Conservation (phyloP, 2,888 invertebrate species). For the Pegoplata infirma region DNA sequence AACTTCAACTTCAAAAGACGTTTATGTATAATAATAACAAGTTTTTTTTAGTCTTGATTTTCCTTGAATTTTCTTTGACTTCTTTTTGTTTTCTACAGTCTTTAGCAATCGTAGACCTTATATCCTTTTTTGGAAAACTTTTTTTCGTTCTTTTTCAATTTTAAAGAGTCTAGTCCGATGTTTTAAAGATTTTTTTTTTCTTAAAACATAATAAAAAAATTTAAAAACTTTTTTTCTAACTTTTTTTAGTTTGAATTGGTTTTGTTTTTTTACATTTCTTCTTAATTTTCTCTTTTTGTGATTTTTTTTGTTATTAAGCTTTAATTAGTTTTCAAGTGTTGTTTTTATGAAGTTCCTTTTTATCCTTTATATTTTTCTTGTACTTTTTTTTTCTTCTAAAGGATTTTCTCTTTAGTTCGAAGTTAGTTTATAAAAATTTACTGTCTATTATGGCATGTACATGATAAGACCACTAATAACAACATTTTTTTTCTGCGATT, state of each 20-base stretch:
- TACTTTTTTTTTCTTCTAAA: constrained; percentile 23
- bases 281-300: constrained; percentile 57
- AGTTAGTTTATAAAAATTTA: constrained; percentile 67
- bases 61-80: not conserved
- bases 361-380: constrained; percentile 14
- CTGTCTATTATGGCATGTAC: constrained; percentile 54
- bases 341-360: constrained; percentile 69
- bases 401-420: constrained; percentile 54
- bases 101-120: constrained; percentile 34
- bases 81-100: constrained; percentile 5
- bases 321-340: constrained; percentile 77
- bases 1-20: constrained; percentile 33
- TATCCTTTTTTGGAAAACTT: constrained; percentile 43
- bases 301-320: constrained; percentile 72
- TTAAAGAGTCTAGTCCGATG: constrained; percentile 51
- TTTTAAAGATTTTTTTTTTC: constrained; percentile 23
- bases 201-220: too few relatives aligned
- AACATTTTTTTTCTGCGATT: constrained; percentile 21
- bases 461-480: constrained; percentile 52
- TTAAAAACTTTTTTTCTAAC: constrained; percentile 68
- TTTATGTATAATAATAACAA: constrained; percentile 20
- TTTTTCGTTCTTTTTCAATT: constrained; percentile 20
- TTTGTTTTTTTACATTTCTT: constrained; percentile 39
- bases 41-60: constrained; percentile 36
- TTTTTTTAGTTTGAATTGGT: constrained; percentile 64